A percentile compares a stretch with the other conserved stretches of the same genome.
phyloP scores from a whole-genome alignment of 2,797 vertebrate genomes.

The Psittacula echo region DNA sequence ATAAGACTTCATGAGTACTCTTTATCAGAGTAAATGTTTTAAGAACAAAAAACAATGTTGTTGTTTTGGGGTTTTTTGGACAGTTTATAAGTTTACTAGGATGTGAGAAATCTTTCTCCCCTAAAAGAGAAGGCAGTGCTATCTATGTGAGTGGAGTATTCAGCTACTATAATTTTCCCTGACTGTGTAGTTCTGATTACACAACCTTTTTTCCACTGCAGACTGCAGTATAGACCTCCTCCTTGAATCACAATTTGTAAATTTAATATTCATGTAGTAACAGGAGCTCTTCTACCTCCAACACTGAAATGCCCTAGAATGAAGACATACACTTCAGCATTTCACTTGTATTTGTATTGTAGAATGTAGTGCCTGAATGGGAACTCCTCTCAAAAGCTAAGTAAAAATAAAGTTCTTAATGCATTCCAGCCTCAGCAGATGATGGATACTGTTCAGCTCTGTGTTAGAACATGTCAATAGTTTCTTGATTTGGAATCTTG shows the following conservation, averaged over 20 bases:
- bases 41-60: neutral
- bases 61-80: neutral
- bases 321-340: neutral
- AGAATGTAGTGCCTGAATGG: neutral
- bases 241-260: neutral
- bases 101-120: neutral
- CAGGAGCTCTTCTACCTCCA: neutral
- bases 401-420: neutral
- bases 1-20: neutral
- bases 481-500: neutral
- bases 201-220: neutral
- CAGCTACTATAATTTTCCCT: neutral
- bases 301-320: neutral
- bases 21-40: neutral
- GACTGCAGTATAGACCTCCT: neutral
- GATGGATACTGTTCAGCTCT: neutral
- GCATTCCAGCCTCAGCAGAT: neutral
- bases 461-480: neutral
- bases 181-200: neutral
- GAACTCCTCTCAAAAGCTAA: neutral
- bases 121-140: neutral
- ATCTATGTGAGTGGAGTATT: neutral
- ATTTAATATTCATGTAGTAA: neutral
- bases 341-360: neutral
- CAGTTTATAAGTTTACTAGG: neutral